Base-by-base conservation (phyloP, 2,113 vertebrate species). In the Elephantulus edwardii region DNA sequence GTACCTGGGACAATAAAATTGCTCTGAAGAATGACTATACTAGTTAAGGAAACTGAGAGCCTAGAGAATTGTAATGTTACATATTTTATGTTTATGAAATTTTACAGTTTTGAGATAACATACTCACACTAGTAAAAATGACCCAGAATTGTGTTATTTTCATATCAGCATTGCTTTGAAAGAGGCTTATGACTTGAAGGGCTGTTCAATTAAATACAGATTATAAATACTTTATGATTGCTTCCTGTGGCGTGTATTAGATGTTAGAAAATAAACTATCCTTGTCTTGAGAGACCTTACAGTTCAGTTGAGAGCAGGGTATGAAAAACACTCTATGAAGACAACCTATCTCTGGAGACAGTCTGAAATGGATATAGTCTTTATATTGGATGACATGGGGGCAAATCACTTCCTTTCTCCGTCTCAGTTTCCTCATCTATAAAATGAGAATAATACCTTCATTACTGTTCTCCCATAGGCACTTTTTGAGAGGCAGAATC, bases 1-100 rank as follows among this genome's bases (percentile, higher is more conserved):
- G 79, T 48, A 86, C 76, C 90, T 93, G 88, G 74, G 82, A 80
- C 91, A 92, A 87, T 54, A 90, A 76, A 92, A 83, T 93, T 76
- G 85, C 88, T 82, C 4, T 11, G 13, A 72, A 86, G 89, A 84
- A 93, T 6, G 66, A 64, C 54, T 60, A 19, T 9, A 24, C 33
- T 66, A 10, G 35, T 58, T 24, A 76, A 84, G 70, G 50, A 68
- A 44, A 44, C 38, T 22, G 54, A 46, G 50, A 62, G 48, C n/a
- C 22, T 70, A 66, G 44, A 40, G 79, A 50, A 62, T 86, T 48
- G 35, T 66, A 56, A 28, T 40, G 1, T 71, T 82, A 42, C 8
- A 2, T 86, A 60, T n/a, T 85, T 85, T 62, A 19, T 48, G 33
- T 90, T 86, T 92, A 70, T 81, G 84, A 90, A 84, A 33, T n/a